These are phyloP conservation scores for Entomobrya proxima DNA, from an alignment of 2,888 invertebrate species.

Conservation along the genomic window DNA sequence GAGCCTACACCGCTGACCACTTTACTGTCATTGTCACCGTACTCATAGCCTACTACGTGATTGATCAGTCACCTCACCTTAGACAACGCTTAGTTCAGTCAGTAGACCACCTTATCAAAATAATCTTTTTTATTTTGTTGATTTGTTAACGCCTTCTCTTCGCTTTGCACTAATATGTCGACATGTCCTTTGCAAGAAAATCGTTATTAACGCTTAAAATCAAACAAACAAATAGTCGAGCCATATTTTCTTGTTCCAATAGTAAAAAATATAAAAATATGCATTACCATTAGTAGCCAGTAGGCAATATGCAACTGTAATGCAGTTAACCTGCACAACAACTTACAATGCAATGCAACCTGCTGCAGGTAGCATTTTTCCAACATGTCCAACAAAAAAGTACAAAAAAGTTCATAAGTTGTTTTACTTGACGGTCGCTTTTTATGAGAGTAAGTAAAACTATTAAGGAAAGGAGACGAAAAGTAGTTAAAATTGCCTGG, in stretches of 20 bases:
- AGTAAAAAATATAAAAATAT: too few relatives aligned
- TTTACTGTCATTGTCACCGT: constrained; percentile 26
- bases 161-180: not conserved
- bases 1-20: not conserved
- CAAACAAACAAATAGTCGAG: not conserved
- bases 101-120: too few relatives aligned
- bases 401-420: too few relatives aligned
- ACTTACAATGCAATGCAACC: too few relatives aligned
- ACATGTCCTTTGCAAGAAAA: constrained; percentile 5
- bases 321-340: too few relatives aligned
- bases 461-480: not conserved
- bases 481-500: not conserved
- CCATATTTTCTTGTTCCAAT: not conserved
- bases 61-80: not conserved
- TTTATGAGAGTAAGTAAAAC: too few relatives aligned
- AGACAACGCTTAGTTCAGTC: too few relatives aligned
- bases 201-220: not conserved
- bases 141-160: not conserved
- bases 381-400: too few relatives aligned
- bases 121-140: not conserved
- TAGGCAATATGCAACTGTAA: too few relatives aligned
- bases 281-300: too few relatives aligned
- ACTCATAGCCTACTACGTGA: not conserved
- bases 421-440: too few relatives aligned
- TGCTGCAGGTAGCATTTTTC: too few relatives aligned